These are phyloP conservation scores for Nothura maculosa DNA, from an alignment of 2,797 vertebrate species.

Conservation along the genomic window DNA sequence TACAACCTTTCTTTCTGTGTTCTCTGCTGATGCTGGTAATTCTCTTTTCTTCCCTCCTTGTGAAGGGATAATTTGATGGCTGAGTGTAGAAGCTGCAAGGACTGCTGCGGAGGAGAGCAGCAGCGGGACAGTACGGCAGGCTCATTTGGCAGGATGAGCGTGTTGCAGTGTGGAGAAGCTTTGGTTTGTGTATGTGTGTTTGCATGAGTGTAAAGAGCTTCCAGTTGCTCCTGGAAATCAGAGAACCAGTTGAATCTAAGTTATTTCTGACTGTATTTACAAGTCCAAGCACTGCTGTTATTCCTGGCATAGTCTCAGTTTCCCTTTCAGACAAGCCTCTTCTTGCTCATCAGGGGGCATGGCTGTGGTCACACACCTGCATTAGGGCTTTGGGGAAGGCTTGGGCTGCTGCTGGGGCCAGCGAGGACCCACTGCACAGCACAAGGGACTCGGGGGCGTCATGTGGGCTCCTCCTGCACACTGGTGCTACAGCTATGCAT, in stretches of 20 bases:
- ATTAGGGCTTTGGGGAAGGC: background rate
- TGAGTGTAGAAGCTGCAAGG: background rate
- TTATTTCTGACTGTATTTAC: background rate
- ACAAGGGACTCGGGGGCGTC: background rate
- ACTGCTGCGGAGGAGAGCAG: background rate
- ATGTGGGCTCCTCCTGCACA: fast-evolving
- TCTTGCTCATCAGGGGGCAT: background rate
- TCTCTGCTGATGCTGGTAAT: background rate
- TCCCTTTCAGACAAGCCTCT: background rate
- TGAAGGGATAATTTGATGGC: constrained; percentile 47
- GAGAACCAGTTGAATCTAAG: background rate
- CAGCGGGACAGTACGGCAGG: background rate
- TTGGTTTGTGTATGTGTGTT: background rate
- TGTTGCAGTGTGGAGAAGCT: background rate
- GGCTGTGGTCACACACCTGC: fast-evolving
- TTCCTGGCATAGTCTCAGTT: background rate
- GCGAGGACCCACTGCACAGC: background rate
- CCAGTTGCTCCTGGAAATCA: background rate
- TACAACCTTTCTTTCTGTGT: background rate
- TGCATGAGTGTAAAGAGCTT: background rate
- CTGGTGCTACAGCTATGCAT: background rate
- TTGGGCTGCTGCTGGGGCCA: fast-evolving
- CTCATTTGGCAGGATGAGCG: background rate
- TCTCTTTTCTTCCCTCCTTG: background rate
- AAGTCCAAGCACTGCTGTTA: background rate